Evolutionary conservation across 2,113 vertebrate species (phyloP), one percentile per base, ranked within the genome.

Genomic region (Vulpes ferrilata): DNA sequence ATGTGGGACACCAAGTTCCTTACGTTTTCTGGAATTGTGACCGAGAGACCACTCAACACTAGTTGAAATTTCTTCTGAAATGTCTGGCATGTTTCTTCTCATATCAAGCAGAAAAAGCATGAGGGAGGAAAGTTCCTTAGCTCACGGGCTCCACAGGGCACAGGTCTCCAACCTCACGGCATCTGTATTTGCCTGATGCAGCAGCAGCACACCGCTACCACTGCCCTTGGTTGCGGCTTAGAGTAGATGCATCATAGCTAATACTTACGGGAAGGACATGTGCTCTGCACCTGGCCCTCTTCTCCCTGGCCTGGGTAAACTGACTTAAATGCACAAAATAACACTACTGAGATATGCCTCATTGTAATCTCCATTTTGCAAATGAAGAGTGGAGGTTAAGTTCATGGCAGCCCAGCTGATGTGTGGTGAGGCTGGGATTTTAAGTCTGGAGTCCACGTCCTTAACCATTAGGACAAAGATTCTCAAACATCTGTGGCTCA

Each of bases 31-130:
- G 43, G n/a, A 86, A 79, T 55, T 96, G 32, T 81, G 32, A 73
- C 81, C 12, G 1, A 88, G n/a, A 90, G 71, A 96, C 57, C 48
- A 85, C 5, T 95, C 67, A 83, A 89, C 8, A 20, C n/a, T 88
- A 74, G 15, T 19, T 97, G 82, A 96, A 89, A 93, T 32, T 78
- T 90, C 67, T 95, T 69, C 69, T 90, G 23, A 78, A 78, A 55
- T 73, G 60, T 88, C 35, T 86, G 38, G n/a, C 19, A 51, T 22
- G 12, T 48, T 74, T 95, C 11, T 20, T 83, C 25, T 20, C 30
- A 27, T 74, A 71, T 32, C 65, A 20, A 82, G 9, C 10, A 74
- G 64, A 0, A 10, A 2, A 16, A 88, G 82, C 51, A 53, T 1
- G 17, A 74, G 57, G 69, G 20, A 82, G 5, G 30, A 25, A 86